Evolutionary conservation across 2,113 vertebrate species (phyloP).

Genomic region (Poicephalus gulielmi): DNA sequence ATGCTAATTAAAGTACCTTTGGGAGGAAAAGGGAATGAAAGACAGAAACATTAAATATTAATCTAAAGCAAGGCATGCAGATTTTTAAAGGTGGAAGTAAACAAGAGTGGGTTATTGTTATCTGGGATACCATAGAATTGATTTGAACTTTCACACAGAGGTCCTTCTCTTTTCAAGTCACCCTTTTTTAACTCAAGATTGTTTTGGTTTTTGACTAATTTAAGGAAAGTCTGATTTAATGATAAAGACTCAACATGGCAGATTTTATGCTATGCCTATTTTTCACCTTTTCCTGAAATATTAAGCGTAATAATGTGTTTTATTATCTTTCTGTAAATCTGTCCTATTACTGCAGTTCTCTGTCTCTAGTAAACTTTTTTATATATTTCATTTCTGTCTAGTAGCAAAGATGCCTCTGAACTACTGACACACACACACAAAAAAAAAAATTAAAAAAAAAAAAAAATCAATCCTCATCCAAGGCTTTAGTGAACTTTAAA

Average conservation of each 20-base stretch:
- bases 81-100: background rate
- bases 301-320: background rate
- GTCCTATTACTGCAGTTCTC: background rate
- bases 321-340: background rate
- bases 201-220: background rate
- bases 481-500: background rate
- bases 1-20: slow-evolving; percentile 27
- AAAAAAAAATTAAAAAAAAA: background rate
- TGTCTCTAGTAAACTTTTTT: background rate
- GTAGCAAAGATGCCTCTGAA: background rate
- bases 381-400: background rate
- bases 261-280: background rate
- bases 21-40: background rate
- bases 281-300: background rate
- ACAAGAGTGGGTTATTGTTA: background rate
- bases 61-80: background rate
- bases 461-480: background rate
- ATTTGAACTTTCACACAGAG: background rate
- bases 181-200: background rate
- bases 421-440: background rate
- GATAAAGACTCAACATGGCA: background rate
- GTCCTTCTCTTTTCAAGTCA: background rate
- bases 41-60: slow-evolving; percentile 7
- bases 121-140: background rate
- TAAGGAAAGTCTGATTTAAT: background rate